These are phyloP conservation scores for Drosophila watanabei DNA, from an alignment of 1,140 invertebrate species.

Conservation along the genomic window DNA sequence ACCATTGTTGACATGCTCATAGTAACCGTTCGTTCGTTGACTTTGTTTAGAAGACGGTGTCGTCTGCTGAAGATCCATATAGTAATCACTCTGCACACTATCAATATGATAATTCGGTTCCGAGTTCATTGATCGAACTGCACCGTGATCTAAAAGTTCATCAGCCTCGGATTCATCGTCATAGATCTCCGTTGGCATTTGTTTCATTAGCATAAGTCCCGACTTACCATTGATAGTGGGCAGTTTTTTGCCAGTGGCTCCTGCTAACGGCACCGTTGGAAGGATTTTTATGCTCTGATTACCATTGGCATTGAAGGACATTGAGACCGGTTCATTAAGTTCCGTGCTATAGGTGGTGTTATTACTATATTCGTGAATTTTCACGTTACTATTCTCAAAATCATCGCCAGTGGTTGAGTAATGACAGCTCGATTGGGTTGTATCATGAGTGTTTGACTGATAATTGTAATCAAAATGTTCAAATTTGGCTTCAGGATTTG, in stretches of 20 bases:
- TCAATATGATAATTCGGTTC: conserved; percentile 70
- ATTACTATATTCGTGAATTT: conserved; percentile 23
- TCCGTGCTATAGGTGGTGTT: conserved; percentile 6
- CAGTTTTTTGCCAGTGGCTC: conserved; percentile 81
- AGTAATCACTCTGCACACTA: conserved; percentile 80
- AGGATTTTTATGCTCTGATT: conserved; percentile 60
- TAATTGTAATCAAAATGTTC: conserved; percentile 44
- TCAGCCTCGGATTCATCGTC: conserved; percentile 68
- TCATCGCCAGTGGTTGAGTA: conserved; percentile 55
- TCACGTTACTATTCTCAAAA: conserved; percentile 69
- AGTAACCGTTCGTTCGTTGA: conserved; percentile 80
- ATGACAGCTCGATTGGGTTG: conserved; percentile 10
- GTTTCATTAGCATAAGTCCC: conserved; percentile 69
- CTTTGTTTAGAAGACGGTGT: conserved; percentile 76
- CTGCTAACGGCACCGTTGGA: conserved; percentile 66
- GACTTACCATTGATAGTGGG: conserved; percentile 83
- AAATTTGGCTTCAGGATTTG: conserved; percentile 25
- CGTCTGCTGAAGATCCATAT: conserved; percentile 72
- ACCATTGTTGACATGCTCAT: conserved; percentile 72
- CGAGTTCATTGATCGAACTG: conserved; percentile 7
- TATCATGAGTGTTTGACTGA: conserved; percentile 26
- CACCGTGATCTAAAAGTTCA: conserved; percentile 19
- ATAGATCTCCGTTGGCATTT: conserved; percentile 80
- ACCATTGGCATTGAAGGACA: conserved; percentile 51
- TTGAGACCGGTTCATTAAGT: conserved; percentile 27